Evolutionary conservation across 2,888 invertebrate species (phyloP).

Genomic region (Timema podura): DNA sequence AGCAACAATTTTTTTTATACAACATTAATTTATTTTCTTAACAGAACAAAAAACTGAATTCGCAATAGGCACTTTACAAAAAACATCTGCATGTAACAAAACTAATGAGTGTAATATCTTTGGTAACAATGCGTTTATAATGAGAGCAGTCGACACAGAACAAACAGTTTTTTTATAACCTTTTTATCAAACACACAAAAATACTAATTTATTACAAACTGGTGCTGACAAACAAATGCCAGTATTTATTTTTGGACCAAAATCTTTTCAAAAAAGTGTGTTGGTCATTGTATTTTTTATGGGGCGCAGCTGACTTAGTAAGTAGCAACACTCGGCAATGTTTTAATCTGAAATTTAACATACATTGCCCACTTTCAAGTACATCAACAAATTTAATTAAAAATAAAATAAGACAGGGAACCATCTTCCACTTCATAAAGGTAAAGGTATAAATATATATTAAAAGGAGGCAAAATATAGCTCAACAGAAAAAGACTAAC

Average conservation of each 20-base stretch:
- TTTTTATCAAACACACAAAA: slow-evolving; percentile 22
- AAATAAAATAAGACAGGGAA: too few relatives aligned
- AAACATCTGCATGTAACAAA: slow-evolving; percentile 28
- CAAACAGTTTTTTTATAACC: slow-evolving; percentile 16
- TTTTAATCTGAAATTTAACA: background rate
- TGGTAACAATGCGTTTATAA: too few relatives aligned
- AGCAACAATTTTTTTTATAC: too few relatives aligned
- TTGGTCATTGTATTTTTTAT: background rate
- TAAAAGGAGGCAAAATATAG: too few relatives aligned
- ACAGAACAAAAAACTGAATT: slow-evolving; percentile 27
- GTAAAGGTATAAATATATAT: too few relatives aligned
- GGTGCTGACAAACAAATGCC: slow-evolving; percentile 19
- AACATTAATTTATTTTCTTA: slow-evolving; percentile 24
- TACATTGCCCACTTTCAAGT: slow-evolving; percentile 11
- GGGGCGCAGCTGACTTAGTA: slow-evolving; percentile 2
- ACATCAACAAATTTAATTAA: too few relatives aligned
- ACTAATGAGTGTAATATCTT: slow-evolving; percentile 12
- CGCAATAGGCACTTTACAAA: slow-evolving; percentile 33
- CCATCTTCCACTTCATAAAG: too few relatives aligned
- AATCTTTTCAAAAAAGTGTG: slow-evolving; percentile 21
- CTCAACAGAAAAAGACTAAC: too few relatives aligned
- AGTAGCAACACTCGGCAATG: background rate
- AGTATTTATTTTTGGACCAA: slow-evolving; percentile 23
- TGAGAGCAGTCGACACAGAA: too few relatives aligned
- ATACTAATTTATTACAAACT: slow-evolving; percentile 15